These are phyloP conservation scores for Edolisoma coerulescens DNA, from an alignment of 2,113 vertebrate species.

Conservation along the genomic window DNA sequence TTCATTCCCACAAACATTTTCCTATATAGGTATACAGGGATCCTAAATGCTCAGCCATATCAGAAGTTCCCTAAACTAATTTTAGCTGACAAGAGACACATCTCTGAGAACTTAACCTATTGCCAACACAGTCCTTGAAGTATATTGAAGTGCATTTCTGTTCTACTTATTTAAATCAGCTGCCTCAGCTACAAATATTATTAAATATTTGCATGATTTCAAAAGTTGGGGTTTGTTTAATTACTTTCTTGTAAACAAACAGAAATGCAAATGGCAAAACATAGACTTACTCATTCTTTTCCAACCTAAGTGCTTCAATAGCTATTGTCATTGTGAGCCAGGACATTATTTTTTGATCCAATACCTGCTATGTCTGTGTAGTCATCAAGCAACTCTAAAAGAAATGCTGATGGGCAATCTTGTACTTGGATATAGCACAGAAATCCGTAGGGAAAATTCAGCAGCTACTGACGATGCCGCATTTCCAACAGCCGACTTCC, in stretches of 20 bases:
- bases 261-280: neutral
- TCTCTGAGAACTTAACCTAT: neutral
- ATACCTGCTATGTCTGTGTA: neutral
- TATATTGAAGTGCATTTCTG: neutral
- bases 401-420: neutral
- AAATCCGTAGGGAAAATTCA: neutral
- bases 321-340: neutral
- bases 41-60: neutral
- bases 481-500: neutral
- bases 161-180: neutral
- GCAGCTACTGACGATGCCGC: neutral
- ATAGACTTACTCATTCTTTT: neutral
- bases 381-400: neutral
- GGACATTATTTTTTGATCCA: neutral
- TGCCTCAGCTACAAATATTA: neutral
- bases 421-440: neutral
- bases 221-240: neutral
- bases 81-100: neutral
- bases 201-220: slow-evolving; percentile 14
- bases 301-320: neutral
- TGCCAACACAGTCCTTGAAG: neutral
- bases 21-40: neutral
- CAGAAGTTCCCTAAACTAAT: neutral
- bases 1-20: neutral
- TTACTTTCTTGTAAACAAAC: neutral